Conservation (phyloP, 2,888 invertebrate genomes). For the Ametastegia equiseti region DNA sequence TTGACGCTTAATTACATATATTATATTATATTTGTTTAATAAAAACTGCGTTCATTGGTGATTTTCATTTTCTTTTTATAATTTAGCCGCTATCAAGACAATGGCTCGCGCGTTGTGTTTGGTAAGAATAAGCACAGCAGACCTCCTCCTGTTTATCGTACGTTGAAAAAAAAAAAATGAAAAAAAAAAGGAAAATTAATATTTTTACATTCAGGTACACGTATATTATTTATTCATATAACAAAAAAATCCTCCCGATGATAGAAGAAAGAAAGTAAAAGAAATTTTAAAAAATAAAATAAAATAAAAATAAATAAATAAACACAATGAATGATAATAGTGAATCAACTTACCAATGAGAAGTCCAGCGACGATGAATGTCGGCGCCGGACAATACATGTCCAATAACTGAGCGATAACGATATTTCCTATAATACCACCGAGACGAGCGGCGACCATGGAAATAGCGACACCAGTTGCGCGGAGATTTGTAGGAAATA, state of each 20-base stretch:
- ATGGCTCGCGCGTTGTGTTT: constrained; percentile 91
- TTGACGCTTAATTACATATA: not conserved
- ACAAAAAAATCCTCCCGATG: no score
- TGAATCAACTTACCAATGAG: constrained; percentile 79
- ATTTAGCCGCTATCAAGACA: constrained; percentile 75
- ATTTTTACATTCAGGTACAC: no score
- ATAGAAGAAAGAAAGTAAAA: not conserved
- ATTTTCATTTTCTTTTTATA: constrained; percentile 47
- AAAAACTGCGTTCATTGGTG: not conserved
- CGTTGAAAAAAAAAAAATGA: constrained; percentile 51
- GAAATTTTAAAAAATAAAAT: not conserved
- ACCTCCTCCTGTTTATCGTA: constrained; percentile 82
- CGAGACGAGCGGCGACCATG: constrained; percentile 92
- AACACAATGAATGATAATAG: not conserved
- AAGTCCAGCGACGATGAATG: constrained; percentile 92
- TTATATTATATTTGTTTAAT: not conserved
- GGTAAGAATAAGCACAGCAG: constrained; percentile 92
- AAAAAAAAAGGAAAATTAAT: constrained; percentile 10
- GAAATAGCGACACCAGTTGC: constrained; percentile 95
- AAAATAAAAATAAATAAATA: not conserved
- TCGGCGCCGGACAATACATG: constrained; percentile 93
- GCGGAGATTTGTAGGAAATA: constrained; percentile 93
- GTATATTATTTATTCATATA: no score
- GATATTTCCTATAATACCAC: constrained; percentile 92
- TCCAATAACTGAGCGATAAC: constrained; percentile 93